These are phyloP conservation scores for Microcebus jonahi DNA, from an alignment of 2,113 vertebrate species.

Conservation along the genomic window DNA sequence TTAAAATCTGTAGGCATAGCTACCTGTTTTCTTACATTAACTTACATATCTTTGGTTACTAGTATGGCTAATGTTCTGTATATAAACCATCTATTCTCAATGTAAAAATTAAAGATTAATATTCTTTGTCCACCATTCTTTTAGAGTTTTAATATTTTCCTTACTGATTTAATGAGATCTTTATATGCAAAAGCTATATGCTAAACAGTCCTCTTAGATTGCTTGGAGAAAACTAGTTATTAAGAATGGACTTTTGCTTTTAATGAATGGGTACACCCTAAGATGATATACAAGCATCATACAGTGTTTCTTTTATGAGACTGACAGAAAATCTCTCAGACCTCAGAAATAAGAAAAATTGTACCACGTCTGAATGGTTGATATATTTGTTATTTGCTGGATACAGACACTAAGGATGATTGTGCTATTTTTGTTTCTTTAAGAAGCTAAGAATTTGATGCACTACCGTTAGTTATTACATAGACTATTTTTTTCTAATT, in stretches of 20 bases:
- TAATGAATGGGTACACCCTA: neutral
- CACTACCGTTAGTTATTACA: neutral
- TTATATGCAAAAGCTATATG: constrained; percentile 4
- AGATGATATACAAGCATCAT: neutral
- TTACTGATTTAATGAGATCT: constrained; percentile 31
- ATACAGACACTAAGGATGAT: neutral
- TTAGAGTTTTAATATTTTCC: constrained; percentile 3
- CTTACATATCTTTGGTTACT: neutral
- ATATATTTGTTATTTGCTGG: neutral
- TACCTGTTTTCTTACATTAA: neutral
- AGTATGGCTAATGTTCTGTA: neutral
- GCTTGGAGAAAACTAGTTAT: neutral
- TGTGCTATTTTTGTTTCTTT: neutral
- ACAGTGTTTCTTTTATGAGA: neutral
- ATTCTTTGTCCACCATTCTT: neutral
- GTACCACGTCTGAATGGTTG: neutral
- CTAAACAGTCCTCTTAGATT: neutral
- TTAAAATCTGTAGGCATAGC: neutral
- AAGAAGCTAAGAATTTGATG: neutral
- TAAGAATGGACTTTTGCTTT: neutral
- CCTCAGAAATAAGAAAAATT: constrained; percentile 21
- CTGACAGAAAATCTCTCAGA: neutral
- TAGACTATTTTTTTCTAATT: neutral
- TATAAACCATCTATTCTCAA: neutral
- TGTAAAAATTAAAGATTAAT: constrained; percentile 9